Conservation (phyloP, 2,888 invertebrate genomes). For the Sarcophaga caerulescens region DNA sequence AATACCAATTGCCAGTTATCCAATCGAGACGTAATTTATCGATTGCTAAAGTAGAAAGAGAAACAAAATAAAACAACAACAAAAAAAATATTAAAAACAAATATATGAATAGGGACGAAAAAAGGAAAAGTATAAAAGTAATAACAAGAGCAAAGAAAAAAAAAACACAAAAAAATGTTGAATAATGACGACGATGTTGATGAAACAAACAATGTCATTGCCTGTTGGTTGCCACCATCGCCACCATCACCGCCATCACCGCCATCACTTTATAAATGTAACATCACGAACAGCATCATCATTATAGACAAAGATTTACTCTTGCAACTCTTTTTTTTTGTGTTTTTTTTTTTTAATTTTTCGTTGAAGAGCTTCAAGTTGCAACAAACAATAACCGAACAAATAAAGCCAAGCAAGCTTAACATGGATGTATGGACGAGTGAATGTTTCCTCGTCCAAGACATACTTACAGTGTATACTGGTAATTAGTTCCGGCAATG, state of each 20-base stretch:
- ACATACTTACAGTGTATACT: slow-evolving; percentile 84
- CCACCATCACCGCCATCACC: not conserved
- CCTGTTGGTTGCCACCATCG: not conserved
- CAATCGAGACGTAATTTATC: slow-evolving; percentile 91
- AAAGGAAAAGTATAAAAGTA: not conserved
- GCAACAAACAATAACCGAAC: slow-evolving; percentile 23
- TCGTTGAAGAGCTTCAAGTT: not conserved
- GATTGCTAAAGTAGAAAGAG: slow-evolving; percentile 83
- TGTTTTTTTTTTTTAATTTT: not conserved
- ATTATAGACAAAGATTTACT: slow-evolving; percentile 6
- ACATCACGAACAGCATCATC: slow-evolving; percentile 14
- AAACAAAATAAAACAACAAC: not conserved
- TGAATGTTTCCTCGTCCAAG: not conserved
- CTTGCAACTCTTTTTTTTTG: not conserved
- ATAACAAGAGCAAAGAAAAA: not conserved
- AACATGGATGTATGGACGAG: not conserved
- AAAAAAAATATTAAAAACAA: slow-evolving; percentile 8
- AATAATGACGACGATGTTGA: slow-evolving; percentile 38
- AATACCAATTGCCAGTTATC: slow-evolving; percentile 93
- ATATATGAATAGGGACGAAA: not conserved
- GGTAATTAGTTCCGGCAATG: slow-evolving; percentile 84
- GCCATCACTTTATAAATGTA: slow-evolving; percentile 11
- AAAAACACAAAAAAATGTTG: slow-evolving; percentile 33
- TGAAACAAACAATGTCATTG: slow-evolving; percentile 64
- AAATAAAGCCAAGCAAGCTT: slow-evolving; percentile 10